Evolutionary conservation across 2,888 invertebrate species (phyloP).

Genomic region (Idaea biselata): DNA sequence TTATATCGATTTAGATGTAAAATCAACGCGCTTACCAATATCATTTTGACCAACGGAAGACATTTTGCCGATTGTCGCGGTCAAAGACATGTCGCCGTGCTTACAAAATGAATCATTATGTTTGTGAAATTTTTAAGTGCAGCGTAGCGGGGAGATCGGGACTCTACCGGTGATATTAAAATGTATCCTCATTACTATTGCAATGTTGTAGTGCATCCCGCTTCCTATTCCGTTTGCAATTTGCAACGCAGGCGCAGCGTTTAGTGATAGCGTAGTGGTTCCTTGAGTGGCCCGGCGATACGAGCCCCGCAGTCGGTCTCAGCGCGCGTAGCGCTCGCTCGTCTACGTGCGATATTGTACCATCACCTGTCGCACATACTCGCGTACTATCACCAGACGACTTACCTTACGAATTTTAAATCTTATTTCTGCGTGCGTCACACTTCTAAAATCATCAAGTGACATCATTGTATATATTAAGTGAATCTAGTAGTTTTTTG

Average conservation of each 20-base stretch:
- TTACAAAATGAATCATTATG: not conserved
- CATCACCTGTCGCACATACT: not conserved
- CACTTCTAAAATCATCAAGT: not conserved
- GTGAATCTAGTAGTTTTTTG: constrained; percentile 2
- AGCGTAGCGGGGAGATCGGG: not conserved
- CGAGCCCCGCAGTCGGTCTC: not conserved
- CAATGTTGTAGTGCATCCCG: not conserved
- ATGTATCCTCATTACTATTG: not conserved
- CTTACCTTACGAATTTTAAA: not conserved
- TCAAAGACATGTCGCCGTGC: not conserved
- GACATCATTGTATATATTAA: not conserved
- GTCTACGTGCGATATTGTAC: not conserved
- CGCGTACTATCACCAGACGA: not conserved
- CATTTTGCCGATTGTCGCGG: not conserved
- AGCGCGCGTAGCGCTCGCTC: not conserved
- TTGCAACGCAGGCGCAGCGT: not conserved
- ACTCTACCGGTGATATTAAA: not conserved
- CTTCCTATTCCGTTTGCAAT: not conserved
- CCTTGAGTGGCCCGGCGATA: not conserved
- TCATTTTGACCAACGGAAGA: not conserved
- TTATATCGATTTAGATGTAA: not conserved
- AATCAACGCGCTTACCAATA: not conserved
- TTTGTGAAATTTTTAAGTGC: not conserved
- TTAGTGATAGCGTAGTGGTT: not conserved
- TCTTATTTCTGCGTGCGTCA: not conserved